Evolutionary conservation across 2,888 invertebrate species (phyloP), one percentile per base, ranked within the genome.

Genomic region (Apoderus coryli): DNA sequence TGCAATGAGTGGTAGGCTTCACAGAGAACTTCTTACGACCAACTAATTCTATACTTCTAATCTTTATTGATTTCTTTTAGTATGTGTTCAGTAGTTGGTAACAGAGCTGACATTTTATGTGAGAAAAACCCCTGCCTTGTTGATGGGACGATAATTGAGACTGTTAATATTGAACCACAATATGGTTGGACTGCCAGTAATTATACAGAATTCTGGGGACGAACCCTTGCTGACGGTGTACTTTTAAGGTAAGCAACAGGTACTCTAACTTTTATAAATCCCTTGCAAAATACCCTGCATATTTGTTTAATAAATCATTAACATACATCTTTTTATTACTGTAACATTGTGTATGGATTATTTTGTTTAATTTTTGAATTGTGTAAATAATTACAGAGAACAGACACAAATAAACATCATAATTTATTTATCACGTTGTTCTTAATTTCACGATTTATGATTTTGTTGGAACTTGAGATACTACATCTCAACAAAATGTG

Each of bases 161-260:
- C 67, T 2, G 67, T 93, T 10, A 79, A 84, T 52, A 53, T 63
- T 34, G 31, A 52, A 36, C 22, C 49, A 2, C 39, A 35, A 15
- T 58, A 64, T 39, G 76, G 77, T 37, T 93, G 92, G 92, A 61
- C 63, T 5, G 82, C 89, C 0, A 59, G 66, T 19, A 89, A 85
- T 57, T 84, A 92, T 56, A 64, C 78, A 0, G 64, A 76, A 50
- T 89, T 92, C 59, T 81, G 79, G 73, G 85, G 82, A 2, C 71
- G 70, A 51, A 82, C 77, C 28, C 69, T 90, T 10, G 66, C 67
- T 3, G 85, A 92, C 12, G 93, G 88, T 2, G 61, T 90, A 4
- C 33, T n/a, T 19, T 19, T 19, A 19, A 19, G 19, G 19, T 19
- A 19, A 19, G n/a, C n/a, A n/a, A n/a, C n/a, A n/a, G n/a, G n/a